Base-by-base conservation (phyloP, 2,113 vertebrate genomes). In the Oceanodroma tethys region DNA sequence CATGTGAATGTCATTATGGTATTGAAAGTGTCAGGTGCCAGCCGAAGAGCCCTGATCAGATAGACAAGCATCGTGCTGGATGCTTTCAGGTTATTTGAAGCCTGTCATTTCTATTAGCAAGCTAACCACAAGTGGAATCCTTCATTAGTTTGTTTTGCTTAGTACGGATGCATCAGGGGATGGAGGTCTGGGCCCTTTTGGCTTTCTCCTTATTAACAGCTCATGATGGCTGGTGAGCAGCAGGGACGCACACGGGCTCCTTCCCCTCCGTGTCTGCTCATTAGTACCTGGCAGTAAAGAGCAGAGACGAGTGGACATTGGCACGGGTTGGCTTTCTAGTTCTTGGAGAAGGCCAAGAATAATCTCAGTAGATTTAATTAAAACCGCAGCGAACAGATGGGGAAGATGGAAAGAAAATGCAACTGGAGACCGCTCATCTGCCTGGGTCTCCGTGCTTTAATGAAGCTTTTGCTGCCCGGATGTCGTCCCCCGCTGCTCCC, bases 321-420 rank as follows among this genome's bases (percentile, higher is more conserved):
- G 99, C 98, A 99, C 97, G 38, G 94, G 65, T 95, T 97, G 98
- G 97, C 96, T 98, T 98, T 98, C 98, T 98, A 56, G 95, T 98
- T 98, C 98, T 98, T 97, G 97, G 98, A 98, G 95, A 98, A 98
- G 98, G 98, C 98, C 98, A 98, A 97, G 98, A 98, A 98, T 98
- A 98, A 99, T 99, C 99, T 99, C 99, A 97, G 98, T 99, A 99
- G 99, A 99, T 99, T 99, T 99, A 99, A 99, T 99, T 99, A 99
- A 99, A 99, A 99, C 98, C 94, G 93, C 98, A 98, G 98, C 88
- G 99, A 99, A 99, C 99, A 99, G 99, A 99, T 99, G 99, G 99
- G 98, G 98, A 98, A 99, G 99, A 99, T 96, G 98, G 99, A 99
- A 98, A 98, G 98, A 98, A 98, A 95, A 98, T 98, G 98, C 98